A percentile compares a stretch with the other conserved stretches of the same genome.
phyloP scores from a whole-genome alignment of 2,113 vertebrate genomes.

The Prochilodus magdalenae region DNA sequence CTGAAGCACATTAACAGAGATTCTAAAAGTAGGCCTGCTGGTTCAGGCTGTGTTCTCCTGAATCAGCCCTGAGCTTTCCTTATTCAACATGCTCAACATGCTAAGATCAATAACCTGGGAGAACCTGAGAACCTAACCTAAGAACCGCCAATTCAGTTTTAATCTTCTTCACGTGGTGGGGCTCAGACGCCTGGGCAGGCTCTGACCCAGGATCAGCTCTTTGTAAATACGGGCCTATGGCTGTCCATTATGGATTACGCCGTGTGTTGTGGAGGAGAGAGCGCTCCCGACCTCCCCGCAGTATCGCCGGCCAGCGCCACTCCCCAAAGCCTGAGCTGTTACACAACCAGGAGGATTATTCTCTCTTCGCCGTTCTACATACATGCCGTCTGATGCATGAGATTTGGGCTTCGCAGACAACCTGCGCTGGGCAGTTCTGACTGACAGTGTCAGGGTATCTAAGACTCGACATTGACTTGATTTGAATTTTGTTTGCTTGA shows the following conservation, averaged over 20 bases:
- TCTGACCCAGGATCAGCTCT: not conserved
- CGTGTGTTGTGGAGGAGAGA: not conserved
- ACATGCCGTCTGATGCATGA: constrained; percentile 31
- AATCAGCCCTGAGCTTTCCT: not conserved
- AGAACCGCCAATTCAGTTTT: not conserved
- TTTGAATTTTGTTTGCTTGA: not conserved
- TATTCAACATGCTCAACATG: no score
- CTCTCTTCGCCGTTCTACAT: constrained; percentile 60
- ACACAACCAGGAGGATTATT: constrained; percentile 82
- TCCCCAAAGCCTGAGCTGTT: constrained; percentile 68
- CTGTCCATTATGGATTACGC: not conserved
- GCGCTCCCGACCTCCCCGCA: not conserved
- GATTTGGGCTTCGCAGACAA: not conserved
- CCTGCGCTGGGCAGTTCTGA: not conserved
- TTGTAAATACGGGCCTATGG: not conserved
- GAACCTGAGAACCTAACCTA: not conserved
- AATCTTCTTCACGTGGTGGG: not conserved
- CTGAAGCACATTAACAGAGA: constrained; percentile 41
- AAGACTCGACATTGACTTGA: no score
- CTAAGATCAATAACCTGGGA: not conserved
- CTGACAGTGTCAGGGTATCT: not conserved
- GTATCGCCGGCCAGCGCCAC: not conserved
- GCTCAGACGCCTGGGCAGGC: not conserved
- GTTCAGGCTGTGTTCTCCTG: not conserved
- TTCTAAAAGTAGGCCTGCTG: constrained; percentile 29